Percentiles rank a stretch among this genome's conserved stretches.
Evolutionary conservation across 2,888 invertebrate species (phyloP).

Genomic region (Drosophila longiperda): DNA sequence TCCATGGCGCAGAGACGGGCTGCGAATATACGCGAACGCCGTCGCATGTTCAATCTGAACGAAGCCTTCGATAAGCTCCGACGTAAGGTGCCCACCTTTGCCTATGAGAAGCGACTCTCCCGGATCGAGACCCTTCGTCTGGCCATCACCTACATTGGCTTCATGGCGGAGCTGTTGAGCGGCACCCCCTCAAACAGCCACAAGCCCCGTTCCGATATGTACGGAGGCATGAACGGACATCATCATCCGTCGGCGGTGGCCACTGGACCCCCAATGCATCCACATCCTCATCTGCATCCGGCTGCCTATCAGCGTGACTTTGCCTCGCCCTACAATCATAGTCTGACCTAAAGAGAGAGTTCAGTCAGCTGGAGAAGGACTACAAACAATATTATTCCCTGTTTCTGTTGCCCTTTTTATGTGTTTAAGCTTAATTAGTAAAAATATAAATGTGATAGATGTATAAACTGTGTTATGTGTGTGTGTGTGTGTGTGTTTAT

Average conservation of each 20-base stretch:
- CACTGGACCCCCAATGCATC: conserved; percentile 67
- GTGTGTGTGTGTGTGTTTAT: neutral
- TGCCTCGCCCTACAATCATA: conserved; percentile 84
- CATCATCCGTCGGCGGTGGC: conserved; percentile 66
- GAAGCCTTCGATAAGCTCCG: conserved; percentile 97
- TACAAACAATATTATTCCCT: conserved; percentile 4
- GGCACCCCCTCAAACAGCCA: conserved; percentile 86
- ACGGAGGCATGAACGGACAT: conserved; percentile 83
- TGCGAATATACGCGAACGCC: conserved; percentile 95
- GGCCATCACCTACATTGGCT: conserved; percentile 98
- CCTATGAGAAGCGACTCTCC: conserved; percentile 97
- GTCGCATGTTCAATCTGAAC: conserved; percentile 97
- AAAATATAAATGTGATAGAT: conserved; percentile 33
- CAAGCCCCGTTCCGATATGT: conserved; percentile 83
- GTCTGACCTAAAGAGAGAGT: conserved; percentile 61
- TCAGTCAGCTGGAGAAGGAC: neutral
- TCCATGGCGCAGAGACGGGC: conserved; percentile 95
- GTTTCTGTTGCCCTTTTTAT: conserved; percentile 23
- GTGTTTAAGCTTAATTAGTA: conserved; percentile 23
- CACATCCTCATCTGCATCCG: conserved; percentile 83
- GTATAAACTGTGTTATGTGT: neutral
- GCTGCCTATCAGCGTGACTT: conserved; percentile 84
- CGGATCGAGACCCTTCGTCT: conserved; percentile 97
- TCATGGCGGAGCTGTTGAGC: conserved; percentile 95
- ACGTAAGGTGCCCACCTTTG: conserved; percentile 97